phyloP scores from a whole-genome alignment of 2,888 invertebrate species.

The Hirtodrosophila alboralis region DNA sequence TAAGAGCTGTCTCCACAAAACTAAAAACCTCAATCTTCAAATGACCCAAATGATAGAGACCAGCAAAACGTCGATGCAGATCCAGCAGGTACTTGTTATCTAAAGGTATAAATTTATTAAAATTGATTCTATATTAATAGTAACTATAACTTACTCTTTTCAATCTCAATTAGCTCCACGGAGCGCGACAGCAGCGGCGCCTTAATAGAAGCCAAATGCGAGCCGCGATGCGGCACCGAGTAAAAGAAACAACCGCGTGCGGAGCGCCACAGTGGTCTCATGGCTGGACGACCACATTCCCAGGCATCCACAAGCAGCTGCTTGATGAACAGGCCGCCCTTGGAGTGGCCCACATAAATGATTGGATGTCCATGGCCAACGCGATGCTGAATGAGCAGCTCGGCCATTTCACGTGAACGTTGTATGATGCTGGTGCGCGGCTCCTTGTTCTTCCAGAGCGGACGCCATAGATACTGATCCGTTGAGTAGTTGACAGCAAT shows the following conservation, averaged over 20 bases:
- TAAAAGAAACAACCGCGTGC: constrained; percentile 91
- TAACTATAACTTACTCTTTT: constrained; percentile 87
- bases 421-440: constrained; percentile 88
- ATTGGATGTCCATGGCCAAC: constrained; percentile 91
- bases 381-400: constrained; percentile 87
- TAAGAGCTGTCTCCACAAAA: constrained; percentile 91
- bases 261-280: constrained; percentile 85
- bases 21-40: constrained; percentile 87
- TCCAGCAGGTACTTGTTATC: constrained; percentile 89
- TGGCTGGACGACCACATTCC: constrained; percentile 84
- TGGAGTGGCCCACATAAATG: constrained; percentile 92
- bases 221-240: constrained; percentile 94
- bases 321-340: constrained; percentile 94
- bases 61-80: constrained; percentile 87
- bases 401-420: constrained; percentile 90
- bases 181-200: constrained; percentile 90
- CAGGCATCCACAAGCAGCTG: constrained; percentile 90
- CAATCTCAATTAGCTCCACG: constrained; percentile 91
- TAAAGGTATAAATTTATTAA: constrained; percentile 72
- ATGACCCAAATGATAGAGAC: constrained; percentile 85
- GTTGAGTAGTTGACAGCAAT: constrained; percentile 93
- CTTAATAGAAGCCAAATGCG: constrained; percentile 90
- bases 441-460: constrained; percentile 89
- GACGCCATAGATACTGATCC: constrained; percentile 90
- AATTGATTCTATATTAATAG: no score